phyloP scores from a whole-genome alignment of 2,797 vertebrate genomes.

The Bovichtus variegatus region DNA sequence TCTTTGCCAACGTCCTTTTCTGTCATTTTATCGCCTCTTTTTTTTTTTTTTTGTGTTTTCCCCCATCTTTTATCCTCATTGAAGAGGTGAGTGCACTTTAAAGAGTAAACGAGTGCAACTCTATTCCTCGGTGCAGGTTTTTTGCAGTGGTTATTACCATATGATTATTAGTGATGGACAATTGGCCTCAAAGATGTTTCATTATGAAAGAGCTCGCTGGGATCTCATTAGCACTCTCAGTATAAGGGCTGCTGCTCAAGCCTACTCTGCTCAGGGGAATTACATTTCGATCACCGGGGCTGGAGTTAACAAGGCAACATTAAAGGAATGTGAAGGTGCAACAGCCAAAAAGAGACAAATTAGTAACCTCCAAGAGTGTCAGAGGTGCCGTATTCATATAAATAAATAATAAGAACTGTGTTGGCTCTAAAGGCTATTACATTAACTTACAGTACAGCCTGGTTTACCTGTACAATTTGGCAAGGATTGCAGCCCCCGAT shows the following conservation, averaged over 20 bases:
- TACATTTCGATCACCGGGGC: slow-evolving; percentile 73
- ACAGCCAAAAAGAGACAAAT: slow-evolving; percentile 72
- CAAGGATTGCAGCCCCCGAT: slow-evolving; percentile 38
- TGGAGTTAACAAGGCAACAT: slow-evolving; percentile 81
- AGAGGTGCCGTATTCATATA: slow-evolving; percentile 46
- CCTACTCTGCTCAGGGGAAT: slow-evolving; percentile 73
- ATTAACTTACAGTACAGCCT: slow-evolving; percentile 54
- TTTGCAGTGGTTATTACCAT: slow-evolving; percentile 80
- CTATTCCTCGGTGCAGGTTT: slow-evolving; percentile 63
- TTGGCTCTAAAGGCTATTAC: slow-evolving; percentile 42
- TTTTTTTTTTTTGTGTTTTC: neutral
- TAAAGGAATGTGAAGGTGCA: slow-evolving; percentile 75
- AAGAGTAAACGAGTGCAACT: slow-evolving; percentile 68
- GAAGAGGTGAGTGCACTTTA: slow-evolving; percentile 41
- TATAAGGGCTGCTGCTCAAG: slow-evolving; percentile 73
- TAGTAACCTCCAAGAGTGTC: slow-evolving; percentile 67
- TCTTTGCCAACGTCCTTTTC: slow-evolving; percentile 32
- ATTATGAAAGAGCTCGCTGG: slow-evolving; percentile 83
- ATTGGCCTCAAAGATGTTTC: slow-evolving; percentile 85
- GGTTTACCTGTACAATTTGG: slow-evolving; percentile 55
- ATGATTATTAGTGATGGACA: slow-evolving; percentile 87
- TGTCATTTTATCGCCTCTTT: slow-evolving; percentile 37
- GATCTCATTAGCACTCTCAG: slow-evolving; percentile 82
- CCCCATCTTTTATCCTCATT: neutral
- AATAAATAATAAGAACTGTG: slow-evolving; percentile 59